Evolutionary conservation across 2,113 vertebrate genomes (phyloP).

Genomic region (Sus scrofa): T2T-Sscrofa CM000820.6:30719501-30720000

Average conservation of each 20-base stretch:
- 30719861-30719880: background rate
- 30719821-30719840: background rate
- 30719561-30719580: background rate
- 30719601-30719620: background rate
- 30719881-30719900: background rate
- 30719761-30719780: background rate
- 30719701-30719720: background rate
- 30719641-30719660: background rate
- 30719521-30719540: background rate
- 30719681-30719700: background rate
- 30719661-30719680: background rate
- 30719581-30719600: background rate
- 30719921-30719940: background rate
- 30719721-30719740: background rate
- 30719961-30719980: background rate
- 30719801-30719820: background rate
- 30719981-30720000: slow-evolving; percentile 1
- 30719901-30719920: background rate
- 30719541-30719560: background rate
- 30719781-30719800: background rate
- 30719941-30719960: background rate
- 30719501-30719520: background rate
- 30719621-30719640: background rate
- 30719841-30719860: slow-evolving; percentile 12
- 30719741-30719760: background rate